Evolutionary conservation across 2,797 vertebrate species (phyloP).

Genomic region (Anisognathus igniventris): DNA sequence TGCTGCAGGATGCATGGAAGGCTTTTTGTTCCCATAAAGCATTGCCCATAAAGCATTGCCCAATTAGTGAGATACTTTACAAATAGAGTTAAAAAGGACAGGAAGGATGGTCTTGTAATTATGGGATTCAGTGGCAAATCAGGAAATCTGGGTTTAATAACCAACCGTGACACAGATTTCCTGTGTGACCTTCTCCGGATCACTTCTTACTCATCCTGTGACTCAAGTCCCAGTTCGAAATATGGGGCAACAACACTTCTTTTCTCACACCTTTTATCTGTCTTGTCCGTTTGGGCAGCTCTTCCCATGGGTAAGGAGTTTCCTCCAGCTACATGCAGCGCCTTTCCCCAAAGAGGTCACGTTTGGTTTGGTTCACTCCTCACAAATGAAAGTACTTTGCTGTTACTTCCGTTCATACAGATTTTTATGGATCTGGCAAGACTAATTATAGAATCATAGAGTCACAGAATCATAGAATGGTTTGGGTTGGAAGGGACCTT

Average conservation of each 20-base stretch:
- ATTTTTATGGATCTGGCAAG: not conserved
- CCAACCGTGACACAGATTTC: slow-evolving; percentile 44
- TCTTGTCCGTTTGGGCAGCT: not conserved
- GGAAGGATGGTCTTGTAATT: slow-evolving; percentile 50
- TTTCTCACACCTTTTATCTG: slow-evolving; percentile 19
- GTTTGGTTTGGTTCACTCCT: not conserved
- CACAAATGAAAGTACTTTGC: not conserved
- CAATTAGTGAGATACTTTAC: not conserved
- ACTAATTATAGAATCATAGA: not conserved
- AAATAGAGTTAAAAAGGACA: not conserved
- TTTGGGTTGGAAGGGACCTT: not conserved
- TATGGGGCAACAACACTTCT: not conserved
- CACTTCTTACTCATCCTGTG: slow-evolving; percentile 50
- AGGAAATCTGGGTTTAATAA: slow-evolving; percentile 66
- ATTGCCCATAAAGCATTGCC: not conserved
- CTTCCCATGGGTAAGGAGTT: not conserved
- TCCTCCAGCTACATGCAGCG: not conserved
- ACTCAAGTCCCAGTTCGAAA: not conserved
- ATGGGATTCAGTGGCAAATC: slow-evolving; percentile 47
- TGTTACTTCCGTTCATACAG: not conserved
- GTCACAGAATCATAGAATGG: not conserved
- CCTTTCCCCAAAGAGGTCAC: not conserved
- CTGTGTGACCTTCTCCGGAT: slow-evolving; percentile 29
- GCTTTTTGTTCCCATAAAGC: not conserved
- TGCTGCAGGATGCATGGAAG: not conserved